Evolutionary conservation across 2,797 vertebrate species (phyloP), one percentile per base, ranked within the genome.

Genomic region (Botia kubotai): DNA sequence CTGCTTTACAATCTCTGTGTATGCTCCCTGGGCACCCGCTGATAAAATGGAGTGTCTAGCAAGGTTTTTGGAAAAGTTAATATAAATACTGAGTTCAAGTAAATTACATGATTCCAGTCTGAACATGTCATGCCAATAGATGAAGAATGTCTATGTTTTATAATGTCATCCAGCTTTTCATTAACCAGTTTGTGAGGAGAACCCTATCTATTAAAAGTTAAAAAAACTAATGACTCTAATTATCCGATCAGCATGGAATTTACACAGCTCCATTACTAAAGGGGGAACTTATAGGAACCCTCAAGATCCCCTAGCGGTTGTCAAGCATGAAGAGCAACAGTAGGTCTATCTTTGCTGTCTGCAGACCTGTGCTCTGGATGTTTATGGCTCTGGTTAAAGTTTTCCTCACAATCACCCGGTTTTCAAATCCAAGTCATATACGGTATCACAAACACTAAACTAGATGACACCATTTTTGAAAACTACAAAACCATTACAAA

Each of bases 281-380:
- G 19, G 69, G 53, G 63, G 46, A n/a, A 55, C 16, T 26, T 16
- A 23, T 26, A 63, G 6, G 86, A 91, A 97, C 96, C 96, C 97
- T 98, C 79, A 99, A 96, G 21, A 97, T 94, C 46, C 97, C 96
- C 86, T 93, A 93, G 73, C 95, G 93, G 87, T 97, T 96, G 90
- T 97, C 96, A 71, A 99, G 92, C 84, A 99, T 95, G 87, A 99
- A 99, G 72, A 96, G 91, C 81, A 99, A 87, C 62, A 99, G 89
- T 70, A 99, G 94, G 69, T 98, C 96, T 60, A 95, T 95, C 72
- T 95, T 96, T 69, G 95, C 97, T 89, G 94, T 97, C 16, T 95
- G 93, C 65, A 97, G 89, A 81, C 86, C 91, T 90, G 94, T 97
- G 84, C 93, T 95, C 89, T 94, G 93, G 83, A 98, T 90, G 72